Evolutionary conservation across 2,113 vertebrate species (phyloP).

Genomic region (Condylura cristata): DNA sequence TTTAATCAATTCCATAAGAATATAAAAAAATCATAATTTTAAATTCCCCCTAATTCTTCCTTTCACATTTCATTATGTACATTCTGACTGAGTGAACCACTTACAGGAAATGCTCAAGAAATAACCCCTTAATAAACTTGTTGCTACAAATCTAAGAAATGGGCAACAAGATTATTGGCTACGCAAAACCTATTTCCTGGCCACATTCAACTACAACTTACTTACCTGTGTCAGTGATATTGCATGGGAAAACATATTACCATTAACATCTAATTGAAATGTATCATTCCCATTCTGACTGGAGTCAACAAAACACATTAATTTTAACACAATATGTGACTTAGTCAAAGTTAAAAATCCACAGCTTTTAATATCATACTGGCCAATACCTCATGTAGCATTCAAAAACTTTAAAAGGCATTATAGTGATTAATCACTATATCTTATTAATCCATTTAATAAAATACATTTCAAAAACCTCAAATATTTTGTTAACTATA

Average conservation of each 20-base stretch:
- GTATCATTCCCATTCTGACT: background rate
- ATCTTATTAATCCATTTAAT: background rate
- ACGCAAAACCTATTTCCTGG: background rate
- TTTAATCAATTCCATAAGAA: background rate
- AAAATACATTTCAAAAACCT: background rate
- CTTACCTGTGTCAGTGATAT: background rate
- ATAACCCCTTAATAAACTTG: background rate
- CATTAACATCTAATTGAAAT: background rate
- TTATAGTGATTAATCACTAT: background rate
- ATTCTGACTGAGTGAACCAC: background rate
- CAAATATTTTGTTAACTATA: background rate
- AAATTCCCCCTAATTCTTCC: background rate
- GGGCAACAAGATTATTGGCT: background rate
- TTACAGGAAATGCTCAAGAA: background rate
- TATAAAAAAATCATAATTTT: conserved; percentile 13
- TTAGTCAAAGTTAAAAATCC: background rate
- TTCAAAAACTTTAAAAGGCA: background rate
- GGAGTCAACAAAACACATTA: background rate
- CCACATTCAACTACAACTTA: background rate
- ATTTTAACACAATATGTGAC: background rate
- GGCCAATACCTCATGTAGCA: background rate
- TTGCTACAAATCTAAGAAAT: background rate
- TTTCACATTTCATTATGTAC: background rate
- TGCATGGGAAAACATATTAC: background rate
- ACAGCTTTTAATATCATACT: background rate